Evolutionary conservation across 2,888 invertebrate genomes (phyloP).

Genomic region (Nasonovia ribisnigri): DNA sequence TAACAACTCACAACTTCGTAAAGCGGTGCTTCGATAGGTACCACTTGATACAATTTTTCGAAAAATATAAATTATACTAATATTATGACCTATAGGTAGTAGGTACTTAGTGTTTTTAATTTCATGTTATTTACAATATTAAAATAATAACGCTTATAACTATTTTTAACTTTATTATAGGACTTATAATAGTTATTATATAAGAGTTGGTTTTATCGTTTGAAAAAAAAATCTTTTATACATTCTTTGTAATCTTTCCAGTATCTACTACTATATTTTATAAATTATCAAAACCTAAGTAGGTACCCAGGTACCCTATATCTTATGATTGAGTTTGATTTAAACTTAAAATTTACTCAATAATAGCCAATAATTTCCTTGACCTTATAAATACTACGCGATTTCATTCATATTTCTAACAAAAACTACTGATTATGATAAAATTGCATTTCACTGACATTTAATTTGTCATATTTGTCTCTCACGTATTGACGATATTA

Average conservation of each 20-base stretch:
- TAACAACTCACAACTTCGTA: not conserved
- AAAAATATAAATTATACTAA: not conserved
- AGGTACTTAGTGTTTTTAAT: not conserved
- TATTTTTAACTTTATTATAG: not conserved
- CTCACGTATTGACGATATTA: not conserved
- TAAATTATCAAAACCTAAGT: not conserved
- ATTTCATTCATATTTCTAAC: not conserved
- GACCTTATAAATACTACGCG: not conserved
- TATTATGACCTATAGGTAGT: not conserved
- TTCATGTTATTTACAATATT: not conserved
- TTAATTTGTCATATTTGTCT: not conserved
- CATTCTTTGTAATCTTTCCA: no score
- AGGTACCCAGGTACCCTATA: no score
- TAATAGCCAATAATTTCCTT: not conserved
- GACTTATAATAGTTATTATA: not conserved
- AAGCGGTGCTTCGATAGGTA: not conserved
- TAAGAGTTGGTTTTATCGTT: no score
- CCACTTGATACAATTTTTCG: not conserved
- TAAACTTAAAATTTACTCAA: not conserved
- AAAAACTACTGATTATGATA: not conserved
- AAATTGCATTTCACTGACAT: not conserved
- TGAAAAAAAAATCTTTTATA: not conserved
- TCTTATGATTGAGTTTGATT: not conserved
- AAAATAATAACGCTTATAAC: not conserved
- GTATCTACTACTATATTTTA: not conserved